phyloP scores from a whole-genome alignment of 1,140 invertebrate genomes.

The Oreohelix idahoensis region DNA sequence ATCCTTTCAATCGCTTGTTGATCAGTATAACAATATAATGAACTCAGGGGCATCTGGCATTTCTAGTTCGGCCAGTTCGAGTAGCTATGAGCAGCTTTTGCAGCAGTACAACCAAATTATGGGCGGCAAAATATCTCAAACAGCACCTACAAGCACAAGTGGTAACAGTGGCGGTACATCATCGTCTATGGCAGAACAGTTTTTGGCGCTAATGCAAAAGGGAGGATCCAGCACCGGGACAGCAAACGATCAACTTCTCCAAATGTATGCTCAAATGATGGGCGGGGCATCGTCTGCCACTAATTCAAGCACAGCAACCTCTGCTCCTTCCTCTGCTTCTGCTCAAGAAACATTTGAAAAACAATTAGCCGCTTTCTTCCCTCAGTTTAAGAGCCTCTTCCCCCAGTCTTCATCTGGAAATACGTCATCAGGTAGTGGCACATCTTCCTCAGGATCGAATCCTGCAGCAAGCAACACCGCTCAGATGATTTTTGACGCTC shows the following conservation, averaged over 20 bases:
- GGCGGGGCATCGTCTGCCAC: background rate
- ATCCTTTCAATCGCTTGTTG: constrained; percentile 1
- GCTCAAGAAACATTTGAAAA: constrained; percentile 12
- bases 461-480: background rate
- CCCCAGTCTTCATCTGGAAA: background rate
- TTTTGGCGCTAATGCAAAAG: background rate
- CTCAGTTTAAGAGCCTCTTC: constrained; percentile 22
- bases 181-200: background rate
- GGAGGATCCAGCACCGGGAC: background rate
- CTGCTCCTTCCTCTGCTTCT: background rate
- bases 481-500: constrained; percentile 25
- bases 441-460: no score
- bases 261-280: background rate
- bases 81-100: background rate
- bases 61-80: background rate
- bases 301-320: background rate
- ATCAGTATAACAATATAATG: constrained; percentile 22
- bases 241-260: background rate
- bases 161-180: background rate
- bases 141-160: background rate
- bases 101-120: constrained; percentile 14
- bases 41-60: background rate
- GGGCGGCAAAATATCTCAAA: no score
- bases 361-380: constrained; percentile 23
- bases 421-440: background rate